Evolutionary conservation across 2,113 vertebrate genomes (phyloP).

Genomic region (Urocynchramus pylzowi): DNA sequence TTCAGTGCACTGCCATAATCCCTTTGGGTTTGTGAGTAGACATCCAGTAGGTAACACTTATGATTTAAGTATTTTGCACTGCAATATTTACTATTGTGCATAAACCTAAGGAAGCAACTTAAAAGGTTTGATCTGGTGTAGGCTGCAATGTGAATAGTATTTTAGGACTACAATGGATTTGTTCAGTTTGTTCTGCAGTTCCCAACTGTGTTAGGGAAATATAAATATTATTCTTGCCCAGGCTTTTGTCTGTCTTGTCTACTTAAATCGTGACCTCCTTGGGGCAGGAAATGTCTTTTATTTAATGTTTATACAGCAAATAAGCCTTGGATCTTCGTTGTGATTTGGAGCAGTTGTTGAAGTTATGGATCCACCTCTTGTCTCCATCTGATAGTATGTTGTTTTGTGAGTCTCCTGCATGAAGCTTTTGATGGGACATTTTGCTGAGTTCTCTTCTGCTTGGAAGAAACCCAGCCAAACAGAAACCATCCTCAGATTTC

Average conservation of each 20-base stretch:
- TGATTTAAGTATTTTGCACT: background rate
- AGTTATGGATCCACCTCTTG: background rate
- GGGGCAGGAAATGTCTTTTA: background rate
- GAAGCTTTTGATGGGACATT: rapidly evolving
- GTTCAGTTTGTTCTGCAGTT: background rate
- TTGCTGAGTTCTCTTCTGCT: background rate
- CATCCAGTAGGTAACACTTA: background rate
- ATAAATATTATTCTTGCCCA: constrained; percentile 9
- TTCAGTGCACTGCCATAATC: background rate
- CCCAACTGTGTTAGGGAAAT: background rate
- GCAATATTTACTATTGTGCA: background rate
- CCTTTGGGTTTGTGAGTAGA: background rate
- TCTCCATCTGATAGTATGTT: background rate
- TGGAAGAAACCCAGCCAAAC: background rate
- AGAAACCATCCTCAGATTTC: background rate
- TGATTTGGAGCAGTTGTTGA: background rate
- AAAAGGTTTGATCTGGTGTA: background rate
- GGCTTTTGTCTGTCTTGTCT: constrained; percentile 14
- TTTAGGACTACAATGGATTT: background rate
- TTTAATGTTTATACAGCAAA: background rate
- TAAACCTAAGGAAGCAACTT: background rate
- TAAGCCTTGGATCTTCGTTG: background rate
- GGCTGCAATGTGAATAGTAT: background rate
- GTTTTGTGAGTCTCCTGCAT: background rate
- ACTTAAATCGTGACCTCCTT: background rate